Percentiles rank a stretch among this genome's conserved stretches.
Evolutionary conservation across 2,113 vertebrate species (phyloP).

Genomic region (Cyprinodon variegatus): DNA sequence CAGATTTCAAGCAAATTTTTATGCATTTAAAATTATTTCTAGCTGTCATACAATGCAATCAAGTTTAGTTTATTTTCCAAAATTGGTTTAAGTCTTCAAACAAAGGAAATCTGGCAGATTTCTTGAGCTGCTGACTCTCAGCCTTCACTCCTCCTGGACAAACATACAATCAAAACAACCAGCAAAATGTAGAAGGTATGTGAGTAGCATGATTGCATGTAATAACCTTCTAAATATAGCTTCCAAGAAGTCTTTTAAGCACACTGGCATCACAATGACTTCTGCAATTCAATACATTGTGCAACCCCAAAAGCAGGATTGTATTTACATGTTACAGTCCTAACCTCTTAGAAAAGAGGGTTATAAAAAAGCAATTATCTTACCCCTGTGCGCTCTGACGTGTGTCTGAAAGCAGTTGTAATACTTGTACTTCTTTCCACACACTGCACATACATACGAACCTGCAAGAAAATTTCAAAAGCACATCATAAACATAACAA

Average conservation of each 20-base stretch:
- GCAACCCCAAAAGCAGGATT: neutral
- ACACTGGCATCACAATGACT: neutral
- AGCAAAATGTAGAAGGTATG: neutral
- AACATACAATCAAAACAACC: neutral
- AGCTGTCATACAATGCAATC: too few species aligned
- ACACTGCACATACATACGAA: slow-evolving; percentile 95
- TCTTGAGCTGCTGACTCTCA: neutral
- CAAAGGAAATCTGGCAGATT: too few species aligned
- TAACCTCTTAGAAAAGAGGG: neutral
- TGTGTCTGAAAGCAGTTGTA: slow-evolving; percentile 99
- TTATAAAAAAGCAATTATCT: slow-evolving; percentile 7
- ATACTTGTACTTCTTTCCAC: slow-evolving; percentile 99
- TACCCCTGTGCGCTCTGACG: slow-evolving; percentile 96
- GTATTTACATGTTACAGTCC: neutral
- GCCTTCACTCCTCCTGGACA: neutral
- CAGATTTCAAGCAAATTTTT: neutral
- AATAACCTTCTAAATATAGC: neutral
- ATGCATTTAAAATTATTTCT: neutral
- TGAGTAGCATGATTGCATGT: neutral
- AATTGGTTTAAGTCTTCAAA: too few species aligned
- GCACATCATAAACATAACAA: neutral
- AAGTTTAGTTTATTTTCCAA: too few species aligned
- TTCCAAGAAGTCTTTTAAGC: neutral
- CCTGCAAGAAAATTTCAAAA: slow-evolving; percentile 77
- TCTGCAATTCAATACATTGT: neutral